Percentiles rank a stretch among this genome's conserved stretches.
These are phyloP conservation scores for Yponomeuta cagnagella DNA, from an alignment of 2,888 invertebrate genomes.

Conservation along the genomic window DNA sequence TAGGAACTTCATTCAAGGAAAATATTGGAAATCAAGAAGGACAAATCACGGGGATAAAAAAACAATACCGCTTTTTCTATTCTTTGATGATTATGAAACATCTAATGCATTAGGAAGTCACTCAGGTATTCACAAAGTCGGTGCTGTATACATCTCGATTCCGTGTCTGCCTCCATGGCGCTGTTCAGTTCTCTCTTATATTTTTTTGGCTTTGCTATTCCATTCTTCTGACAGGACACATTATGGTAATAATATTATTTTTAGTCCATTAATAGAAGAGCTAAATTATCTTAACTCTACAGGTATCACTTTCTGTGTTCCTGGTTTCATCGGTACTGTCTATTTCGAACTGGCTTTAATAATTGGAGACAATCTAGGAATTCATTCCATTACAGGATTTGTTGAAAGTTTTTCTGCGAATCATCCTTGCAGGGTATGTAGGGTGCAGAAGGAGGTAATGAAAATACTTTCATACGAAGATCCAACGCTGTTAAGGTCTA, in stretches of 20 bases:
- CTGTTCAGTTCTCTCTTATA: constrained; percentile 16
- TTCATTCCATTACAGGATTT: constrained; percentile 23
- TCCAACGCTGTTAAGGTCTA: constrained; percentile 2
- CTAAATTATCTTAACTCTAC: constrained; percentile 14
- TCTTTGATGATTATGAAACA: constrained; percentile 22
- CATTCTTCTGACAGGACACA: constrained; percentile 17
- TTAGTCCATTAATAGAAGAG: constrained; percentile 14
- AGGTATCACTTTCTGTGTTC: constrained; percentile 13
- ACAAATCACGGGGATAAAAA: neutral
- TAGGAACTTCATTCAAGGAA: constrained; percentile 12
- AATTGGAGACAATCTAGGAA: constrained; percentile 23
- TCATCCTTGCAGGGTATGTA: constrained; percentile 16
- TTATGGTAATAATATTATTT: constrained; percentile 19
- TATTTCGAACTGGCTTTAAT: constrained; percentile 21
- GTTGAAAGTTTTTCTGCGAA: constrained; percentile 21
- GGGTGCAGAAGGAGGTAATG: constrained; percentile 14
- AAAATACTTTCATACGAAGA: constrained; percentile 15
- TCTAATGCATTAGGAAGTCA: constrained; percentile 21
- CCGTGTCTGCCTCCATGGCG: constrained; percentile 18
- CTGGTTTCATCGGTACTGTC: constrained; percentile 14
- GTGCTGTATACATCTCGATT: constrained; percentile 20
- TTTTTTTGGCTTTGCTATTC: constrained; percentile 17
- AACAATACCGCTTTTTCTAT: constrained; percentile 19
- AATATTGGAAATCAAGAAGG: constrained; percentile 8
- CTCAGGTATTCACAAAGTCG: constrained; percentile 22